Base-by-base conservation (phyloP, 2,113 vertebrate species). In the Amblyopsis rosae region DNA sequence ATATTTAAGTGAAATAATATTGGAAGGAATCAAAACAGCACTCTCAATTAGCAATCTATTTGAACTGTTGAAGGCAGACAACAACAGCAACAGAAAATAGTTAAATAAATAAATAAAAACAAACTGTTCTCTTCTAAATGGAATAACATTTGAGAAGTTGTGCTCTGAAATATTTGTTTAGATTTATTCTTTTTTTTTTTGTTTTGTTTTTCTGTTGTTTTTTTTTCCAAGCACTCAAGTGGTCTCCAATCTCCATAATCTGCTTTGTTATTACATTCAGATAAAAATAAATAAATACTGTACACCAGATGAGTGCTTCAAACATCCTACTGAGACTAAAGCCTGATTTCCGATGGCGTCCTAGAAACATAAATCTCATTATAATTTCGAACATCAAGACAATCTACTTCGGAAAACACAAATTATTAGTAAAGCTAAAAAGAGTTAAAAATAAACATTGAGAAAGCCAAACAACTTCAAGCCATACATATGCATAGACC, bases 291-390 rank as follows among this genome's bases (percentile, higher is more conserved):
- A 57, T 41, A 55, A 81, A 85, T 87, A 26, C 26, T 26, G 26
- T 26, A 80, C 68, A 78, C 67, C 74, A 80, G 79, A 81, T 69
- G 78, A 87, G 80, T 60, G 80, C 82, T 87, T 83, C 76, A 82
- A 86, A 89, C 79, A 88, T 87, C 88, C 91, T 86, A 89, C 90
- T 77, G 92, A 91, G 91, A 92, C 81, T 69, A 84, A 86, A 85
- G 82, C 86, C 88, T 89, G 77, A 86, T 92, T 91, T 89, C 87
- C 73, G 65, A 87, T 88, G 87, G 85, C 91, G 91, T 91, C 90
- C 91, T 85, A 91, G 91, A 92, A 93, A 93, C 90, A 92, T 90
- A 90, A 93, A 92, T 91, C 91, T 91, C 90, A 93, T 93, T 92
- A 92, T 86, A 88, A 93, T 90, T 91, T 88, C 47, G 67, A 86